Base-by-base conservation (phyloP, 2,113 vertebrate genomes). In the Carollia perspicillata region DNA sequence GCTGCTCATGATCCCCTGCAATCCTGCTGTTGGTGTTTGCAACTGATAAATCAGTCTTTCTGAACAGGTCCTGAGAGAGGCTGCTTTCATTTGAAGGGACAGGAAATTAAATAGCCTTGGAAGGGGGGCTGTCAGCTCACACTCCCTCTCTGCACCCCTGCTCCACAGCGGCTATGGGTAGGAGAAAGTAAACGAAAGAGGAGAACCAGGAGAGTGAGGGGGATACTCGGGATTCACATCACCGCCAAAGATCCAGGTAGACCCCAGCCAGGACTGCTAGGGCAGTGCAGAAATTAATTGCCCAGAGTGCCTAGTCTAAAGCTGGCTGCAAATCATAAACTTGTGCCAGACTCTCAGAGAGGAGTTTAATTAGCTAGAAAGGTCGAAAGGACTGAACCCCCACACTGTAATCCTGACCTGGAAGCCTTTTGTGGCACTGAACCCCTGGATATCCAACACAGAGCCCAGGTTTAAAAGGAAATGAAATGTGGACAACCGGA, bases 21-120 rank as follows among this genome's bases (percentile, higher is more conserved):
- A 42, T 72, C 44, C 80, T 33, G 14, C 40, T 22, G 63, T 60
- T 94, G 89, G 51, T 81, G 42, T 92, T 79, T 84, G 66, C 75
- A 86, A 66, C 69, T 85, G 80, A 90, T 72, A 90, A 79, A 90
- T 87, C 69, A 78, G 79, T 72, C 75, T 92, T 90, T 95, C 63
- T 66, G 79, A 90, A 83, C 40, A 90, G 92, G 47, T 79, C 58
- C 63, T 68, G 53, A 86, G 80, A 92, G 37, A 94, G 37, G 79
- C 69, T 20, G 75, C 79, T 86, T 51, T 30, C 53, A 90, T 92
- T 86, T 58, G 68, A 80, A 94, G 72, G 74, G 75, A 60, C 84
- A 86, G 60, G 80, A 96, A 87, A 90, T 90, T 77, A 94, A 79
- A 96, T 69, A 55, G 74, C 33, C 42, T 37, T 51, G 84, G 79